Conservation (phyloP, 2,113 vertebrate species). For the Rousettus leschenaultii region DNA sequence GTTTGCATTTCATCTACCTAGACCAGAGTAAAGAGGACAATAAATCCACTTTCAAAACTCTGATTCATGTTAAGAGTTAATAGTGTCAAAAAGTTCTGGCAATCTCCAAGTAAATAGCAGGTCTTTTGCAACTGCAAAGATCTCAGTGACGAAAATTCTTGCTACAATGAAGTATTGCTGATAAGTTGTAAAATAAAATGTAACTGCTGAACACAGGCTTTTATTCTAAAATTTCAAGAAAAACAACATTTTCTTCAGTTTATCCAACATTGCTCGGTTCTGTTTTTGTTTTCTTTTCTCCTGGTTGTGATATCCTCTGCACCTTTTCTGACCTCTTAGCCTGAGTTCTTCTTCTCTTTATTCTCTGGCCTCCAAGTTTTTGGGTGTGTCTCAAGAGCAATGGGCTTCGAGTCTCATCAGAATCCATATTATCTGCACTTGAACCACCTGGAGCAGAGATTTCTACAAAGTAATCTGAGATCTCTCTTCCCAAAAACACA, state of each 20-base stretch:
- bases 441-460: background rate
- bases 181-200: slow-evolving; percentile 31
- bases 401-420: background rate
- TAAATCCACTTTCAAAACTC: slow-evolving; percentile 29
- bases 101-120: slow-evolving; percentile 18
- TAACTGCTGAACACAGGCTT: background rate
- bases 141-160: background rate
- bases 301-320: background rate
- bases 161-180: background rate
- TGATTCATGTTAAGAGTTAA: background rate
- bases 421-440: background rate
- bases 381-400: background rate
- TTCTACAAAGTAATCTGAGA: background rate
- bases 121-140: slow-evolving; percentile 22
- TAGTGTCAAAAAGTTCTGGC: slow-evolving; percentile 27
- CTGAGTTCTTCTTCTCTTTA: background rate
- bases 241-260: background rate
- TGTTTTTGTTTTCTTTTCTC: background rate
- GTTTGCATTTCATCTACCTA: background rate
- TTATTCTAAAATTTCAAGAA: slow-evolving; percentile 16
- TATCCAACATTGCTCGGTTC: background rate
- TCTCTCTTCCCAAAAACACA: background rate
- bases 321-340: background rate
- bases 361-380: background rate
- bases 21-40: background rate